phyloP scores from a whole-genome alignment of 2,797 vertebrate genomes.

The Vipera latastei region DNA sequence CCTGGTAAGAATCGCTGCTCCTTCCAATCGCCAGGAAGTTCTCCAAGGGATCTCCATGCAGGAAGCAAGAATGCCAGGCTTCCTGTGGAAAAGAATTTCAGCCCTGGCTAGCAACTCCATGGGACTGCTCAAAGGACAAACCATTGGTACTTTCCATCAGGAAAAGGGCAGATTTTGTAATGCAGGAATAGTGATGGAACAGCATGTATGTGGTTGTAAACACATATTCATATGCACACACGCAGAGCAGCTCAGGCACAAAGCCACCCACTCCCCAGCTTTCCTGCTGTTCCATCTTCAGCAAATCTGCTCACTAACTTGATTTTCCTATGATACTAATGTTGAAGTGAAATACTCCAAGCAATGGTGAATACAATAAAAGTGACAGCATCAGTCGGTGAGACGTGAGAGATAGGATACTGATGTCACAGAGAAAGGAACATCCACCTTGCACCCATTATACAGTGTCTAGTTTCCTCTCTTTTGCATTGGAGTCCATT shows the following conservation, averaged over 20 bases:
- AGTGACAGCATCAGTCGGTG: background rate
- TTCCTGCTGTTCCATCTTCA: background rate
- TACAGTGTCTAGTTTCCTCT: background rate
- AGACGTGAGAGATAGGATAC: background rate
- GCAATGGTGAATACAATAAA: background rate
- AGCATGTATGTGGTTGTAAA: background rate
- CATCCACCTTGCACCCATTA: background rate
- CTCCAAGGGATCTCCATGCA: background rate
- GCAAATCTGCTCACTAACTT: constrained; percentile 32
- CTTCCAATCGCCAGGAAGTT: background rate
- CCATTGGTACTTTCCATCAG: background rate
- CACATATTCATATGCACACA: background rate
- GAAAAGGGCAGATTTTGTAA: background rate
- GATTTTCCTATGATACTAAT: background rate
- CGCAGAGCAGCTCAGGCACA: background rate
- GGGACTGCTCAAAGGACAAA: background rate
- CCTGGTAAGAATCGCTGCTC: background rate
- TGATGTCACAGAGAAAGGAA: background rate
- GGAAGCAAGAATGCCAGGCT: background rate
- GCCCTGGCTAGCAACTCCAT: background rate
- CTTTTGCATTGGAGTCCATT: background rate
- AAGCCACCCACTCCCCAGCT: constrained; percentile 31
- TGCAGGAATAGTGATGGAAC: background rate
- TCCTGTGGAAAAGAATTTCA: background rate
- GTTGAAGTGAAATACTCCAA: background rate